Percentiles rank a stretch among this genome's conserved stretches.
phyloP scores from a whole-genome alignment of 2,888 invertebrate species.

The Acronicta leporina region DNA sequence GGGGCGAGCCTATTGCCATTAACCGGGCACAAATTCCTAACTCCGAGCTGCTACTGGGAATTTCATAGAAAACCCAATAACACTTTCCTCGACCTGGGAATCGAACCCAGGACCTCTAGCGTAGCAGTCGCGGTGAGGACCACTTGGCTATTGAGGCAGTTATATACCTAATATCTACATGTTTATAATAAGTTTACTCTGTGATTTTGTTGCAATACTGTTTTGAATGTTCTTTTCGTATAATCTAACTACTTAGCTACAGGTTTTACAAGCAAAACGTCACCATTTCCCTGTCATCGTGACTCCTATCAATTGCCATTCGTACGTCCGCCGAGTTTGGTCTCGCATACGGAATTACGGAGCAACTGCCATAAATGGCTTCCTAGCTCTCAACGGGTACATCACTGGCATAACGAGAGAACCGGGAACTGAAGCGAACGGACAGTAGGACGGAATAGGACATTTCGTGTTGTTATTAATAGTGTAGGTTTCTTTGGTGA shows the following conservation, averaged over 20 bases:
- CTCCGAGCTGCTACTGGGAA: too few relatives aligned
- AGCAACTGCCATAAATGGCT: conserved; percentile 40
- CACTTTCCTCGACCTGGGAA: too few relatives aligned
- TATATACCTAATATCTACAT: too few relatives aligned
- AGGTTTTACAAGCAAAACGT: neutral
- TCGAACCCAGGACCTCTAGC: too few relatives aligned
- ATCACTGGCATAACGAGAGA: conserved; percentile 38
- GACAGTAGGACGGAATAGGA: conserved; percentile 43
- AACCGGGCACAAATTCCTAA: too few relatives aligned
- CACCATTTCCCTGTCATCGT: conserved; percentile 26
- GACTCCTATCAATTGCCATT: conserved; percentile 43
- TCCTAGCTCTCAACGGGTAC: conserved; percentile 32
- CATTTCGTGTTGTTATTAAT: conserved; percentile 45
- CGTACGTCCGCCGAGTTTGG: conserved; percentile 20
- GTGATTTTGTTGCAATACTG: neutral
- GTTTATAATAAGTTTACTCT: neutral
- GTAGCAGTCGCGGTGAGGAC: too few relatives aligned
- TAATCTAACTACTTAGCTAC: neutral
- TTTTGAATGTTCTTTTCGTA: neutral
- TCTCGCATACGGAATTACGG: conserved; percentile 32
- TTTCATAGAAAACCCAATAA: too few relatives aligned
- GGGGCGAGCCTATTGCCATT: too few relatives aligned
- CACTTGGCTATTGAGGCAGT: too few relatives aligned
- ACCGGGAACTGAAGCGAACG: conserved; percentile 18
- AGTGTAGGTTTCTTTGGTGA: conserved; percentile 38